Base-by-base conservation (phyloP, 2,888 invertebrate genomes). In the Adelphocoris suturalis region DNA sequence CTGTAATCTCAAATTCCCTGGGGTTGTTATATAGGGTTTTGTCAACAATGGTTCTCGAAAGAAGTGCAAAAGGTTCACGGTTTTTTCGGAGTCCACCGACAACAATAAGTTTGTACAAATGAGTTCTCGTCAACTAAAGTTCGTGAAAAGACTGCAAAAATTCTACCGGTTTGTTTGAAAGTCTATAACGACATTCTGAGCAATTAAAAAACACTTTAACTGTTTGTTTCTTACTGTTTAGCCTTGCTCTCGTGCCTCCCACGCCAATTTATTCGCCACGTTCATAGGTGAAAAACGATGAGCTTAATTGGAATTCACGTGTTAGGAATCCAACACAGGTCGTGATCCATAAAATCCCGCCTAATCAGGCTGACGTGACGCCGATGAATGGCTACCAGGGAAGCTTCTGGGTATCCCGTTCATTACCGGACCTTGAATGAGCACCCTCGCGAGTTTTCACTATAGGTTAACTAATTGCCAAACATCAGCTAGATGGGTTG, bases 351-450 rank as follows among this genome's bases (percentile, higher is more conserved):
- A 68, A 68, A 68, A 68, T 68, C 68, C 68, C 27, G 19, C 27
- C 68, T 68, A 68, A 68, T 68, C 68, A 68, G 68, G 23, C 68
- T 68, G 23, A 68, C 68, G 68, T 68, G 68, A 68, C 68, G 23
- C 68, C 68, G 68, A 68, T 68, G 68, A 68, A 68, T 68, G 68
- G 68, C 68, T 23, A 19, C 68, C 37, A n/a, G 23, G 23, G 68
- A 68, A 7, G 68, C 61, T n/a, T 61, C 61, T 19, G 57, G n/a
- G 57, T 3, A 12, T 23, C 68, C 68, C 68, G 68, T 68, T 68
- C 68, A 68, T 68, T 68, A 68, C 27, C 68, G 27, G 68, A 68
- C 68, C 68, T 68, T 68, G 68, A 68, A 68, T 68, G 68, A 68
- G 68, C 68, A 7, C 68, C 19, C 37, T 7, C 23, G 68, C 68